Conservation (phyloP, 2,888 invertebrate species). For the Empis stercorea region DNA sequence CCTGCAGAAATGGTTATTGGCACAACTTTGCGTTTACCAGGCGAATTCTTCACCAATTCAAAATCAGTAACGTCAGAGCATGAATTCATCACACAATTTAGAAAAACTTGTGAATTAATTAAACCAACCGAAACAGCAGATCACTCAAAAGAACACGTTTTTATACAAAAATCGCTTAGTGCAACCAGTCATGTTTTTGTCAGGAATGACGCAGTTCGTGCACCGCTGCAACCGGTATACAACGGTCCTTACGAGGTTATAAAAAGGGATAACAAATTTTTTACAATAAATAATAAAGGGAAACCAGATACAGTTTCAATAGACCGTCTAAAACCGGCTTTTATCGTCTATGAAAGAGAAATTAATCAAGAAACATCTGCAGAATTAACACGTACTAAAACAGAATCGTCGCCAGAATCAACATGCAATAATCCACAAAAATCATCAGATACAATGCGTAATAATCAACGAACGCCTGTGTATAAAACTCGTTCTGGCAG, state of each 20-base stretch:
- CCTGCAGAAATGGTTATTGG: constrained; percentile 22
- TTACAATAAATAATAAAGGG: neutral
- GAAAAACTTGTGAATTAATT: too few relatives aligned
- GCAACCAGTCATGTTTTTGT: neutral
- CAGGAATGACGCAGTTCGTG: neutral
- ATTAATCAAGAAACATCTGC: too few relatives aligned
- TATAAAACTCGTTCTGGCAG: too few relatives aligned
- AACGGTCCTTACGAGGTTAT: neutral
- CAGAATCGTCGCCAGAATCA: too few relatives aligned
- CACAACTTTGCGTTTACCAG: constrained; percentile 16
- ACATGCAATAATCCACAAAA: too few relatives aligned
- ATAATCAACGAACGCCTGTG: too few relatives aligned
- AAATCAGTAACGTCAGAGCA: too few relatives aligned
- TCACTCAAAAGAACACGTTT: neutral
- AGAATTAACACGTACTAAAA: too few relatives aligned
- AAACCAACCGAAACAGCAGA: neutral
- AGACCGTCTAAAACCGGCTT: neutral
- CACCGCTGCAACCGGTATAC: neutral
- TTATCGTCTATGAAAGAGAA: too few relatives aligned
- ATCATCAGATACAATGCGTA: too few relatives aligned
- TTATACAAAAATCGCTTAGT: neutral
- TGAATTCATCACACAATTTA: too few relatives aligned
- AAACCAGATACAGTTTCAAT: neutral
- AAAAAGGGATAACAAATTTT: neutral
- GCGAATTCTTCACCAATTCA: neutral